Percentiles rank a stretch among this genome's conserved stretches.
phyloP scores from a whole-genome alignment of 2,797 vertebrate species.

The Rhinoraja longicauda region DNA sequence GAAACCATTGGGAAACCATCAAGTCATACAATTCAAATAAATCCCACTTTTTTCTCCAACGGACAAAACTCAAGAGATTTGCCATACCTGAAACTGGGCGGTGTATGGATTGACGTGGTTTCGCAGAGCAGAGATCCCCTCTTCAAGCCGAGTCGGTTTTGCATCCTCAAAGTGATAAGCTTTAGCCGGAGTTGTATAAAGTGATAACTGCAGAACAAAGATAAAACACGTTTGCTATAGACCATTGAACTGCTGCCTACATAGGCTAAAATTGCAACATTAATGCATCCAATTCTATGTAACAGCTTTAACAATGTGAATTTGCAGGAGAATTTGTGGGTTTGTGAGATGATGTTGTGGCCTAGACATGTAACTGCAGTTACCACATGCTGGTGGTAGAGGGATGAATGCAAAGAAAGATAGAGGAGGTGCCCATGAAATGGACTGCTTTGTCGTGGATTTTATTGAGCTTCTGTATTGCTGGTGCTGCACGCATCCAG shows the following conservation, averaged over 20 bases:
- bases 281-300: background rate
- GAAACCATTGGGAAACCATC: background rate
- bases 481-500: too few species aligned
- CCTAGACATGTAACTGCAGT: too few species aligned
- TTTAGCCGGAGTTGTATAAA: constrained; percentile 70
- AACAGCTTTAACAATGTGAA: background rate
- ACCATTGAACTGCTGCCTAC: background rate
- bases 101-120: constrained; percentile 66
- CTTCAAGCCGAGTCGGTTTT: constrained; percentile 64
- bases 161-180: constrained; percentile 58
- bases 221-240: background rate
- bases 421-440: too few species aligned
- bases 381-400: too few species aligned
- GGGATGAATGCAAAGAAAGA: too few species aligned
- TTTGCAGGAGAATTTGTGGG: background rate
- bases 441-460: too few species aligned
- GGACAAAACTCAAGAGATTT: background rate
- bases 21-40: background rate
- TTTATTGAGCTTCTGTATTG: too few species aligned
- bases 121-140: constrained; percentile 66
- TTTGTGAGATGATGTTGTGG: too few species aligned
- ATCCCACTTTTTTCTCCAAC: background rate
- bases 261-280: background rate
- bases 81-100: constrained; percentile 69
- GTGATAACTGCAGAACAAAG: constrained; percentile 68